Evolutionary conservation across 2,888 invertebrate species (phyloP), one percentile per base, ranked within the genome.

Genomic region (Cantharis rustica): DNA sequence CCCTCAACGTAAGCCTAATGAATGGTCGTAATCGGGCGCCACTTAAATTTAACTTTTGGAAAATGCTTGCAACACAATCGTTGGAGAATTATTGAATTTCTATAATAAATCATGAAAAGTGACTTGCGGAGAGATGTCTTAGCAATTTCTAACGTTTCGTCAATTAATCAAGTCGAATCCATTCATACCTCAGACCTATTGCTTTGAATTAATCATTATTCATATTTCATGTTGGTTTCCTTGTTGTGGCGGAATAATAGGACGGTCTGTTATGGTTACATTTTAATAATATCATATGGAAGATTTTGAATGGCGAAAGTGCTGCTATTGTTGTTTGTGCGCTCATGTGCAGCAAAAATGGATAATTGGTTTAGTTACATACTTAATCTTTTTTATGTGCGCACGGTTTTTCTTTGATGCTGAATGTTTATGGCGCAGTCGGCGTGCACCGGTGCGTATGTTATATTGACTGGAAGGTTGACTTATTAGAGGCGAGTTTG

Each of bases 401-500:
- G 31, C 31, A 31, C 31, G 31, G 31, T 31, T 31, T 31, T 31
- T 31, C 31, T 31, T 64, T 20, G 20, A 64, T 64, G 64, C 20
- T 64, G 17, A 20, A 20, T 66, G 20, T n/a, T 68, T 62, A 62
- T 69, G 75, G 69, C 47, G 61, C 63, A 72, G 23, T 63, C 47
- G 69, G 69, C 15, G 77, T 73, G 64, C 81, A 81, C 85, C 84
- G 83, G 85, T 86, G 86, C 80, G 78, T 77, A 76, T 73, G 31
- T 77, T 80, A 80, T 82, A 85, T 86, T 85, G 85, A 84, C 85
- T 85, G 79, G 79, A 75, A 82, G 80, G 81, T 84, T 84, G 86
- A 87, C 86, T 88, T 87, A 88, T 88, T 88, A 87, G 85, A 84
- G 80, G 80, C 82, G 84, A 84, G 84, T 86, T 87, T 87, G 87